Evolutionary conservation across 2,113 vertebrate species (phyloP), one percentile per base, ranked within the genome.

Genomic region (Euleptes europaea): DNA sequence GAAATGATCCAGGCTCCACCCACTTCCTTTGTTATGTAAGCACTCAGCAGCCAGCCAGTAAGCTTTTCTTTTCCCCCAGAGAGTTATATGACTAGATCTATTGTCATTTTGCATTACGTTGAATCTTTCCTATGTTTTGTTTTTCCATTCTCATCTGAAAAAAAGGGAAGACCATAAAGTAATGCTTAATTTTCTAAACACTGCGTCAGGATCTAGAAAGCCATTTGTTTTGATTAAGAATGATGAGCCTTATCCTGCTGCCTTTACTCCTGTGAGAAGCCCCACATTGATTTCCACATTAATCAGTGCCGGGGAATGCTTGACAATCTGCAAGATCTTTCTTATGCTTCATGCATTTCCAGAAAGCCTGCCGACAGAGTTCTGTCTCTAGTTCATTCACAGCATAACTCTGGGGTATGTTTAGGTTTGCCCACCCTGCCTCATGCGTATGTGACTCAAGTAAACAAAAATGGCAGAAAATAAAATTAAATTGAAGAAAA

Each of bases 401-500:
- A 51, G 5, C 72, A 42, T 72, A 77, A 72, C 28, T 89, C 84
- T 80, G 47, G 35, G 60, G 83, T 86, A 31, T 65, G 79, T 88
- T 67, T 1, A 51, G 2, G 35, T 89, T 91, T 86, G 40, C 88
- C 57, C 54, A 9, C 66, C 0, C 71, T 79, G 72, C 69, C n/a
- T 40, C n/a, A 31, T 88, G 75, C 38, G 11, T 67, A 65, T 75
- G 17, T 87, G 70, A 49, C 73, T 87, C 86, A 90, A 87, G 11
- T 71, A 86, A 89, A n/a, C 15, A 81, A 67, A 74, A 91, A 70
- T 0, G 82, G 12, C 26, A 57, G 15, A 83, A 86, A 89, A n/a
- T 75, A 80, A 88, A 90, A 86, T 88, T 26, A 89, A 92, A 73
- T 78, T 72, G 8, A 42, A 40, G 33, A 80, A 84, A 76, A 63